Conservation (phyloP, 2,797 vertebrate genomes). For the Argya squamiceps region DNA sequence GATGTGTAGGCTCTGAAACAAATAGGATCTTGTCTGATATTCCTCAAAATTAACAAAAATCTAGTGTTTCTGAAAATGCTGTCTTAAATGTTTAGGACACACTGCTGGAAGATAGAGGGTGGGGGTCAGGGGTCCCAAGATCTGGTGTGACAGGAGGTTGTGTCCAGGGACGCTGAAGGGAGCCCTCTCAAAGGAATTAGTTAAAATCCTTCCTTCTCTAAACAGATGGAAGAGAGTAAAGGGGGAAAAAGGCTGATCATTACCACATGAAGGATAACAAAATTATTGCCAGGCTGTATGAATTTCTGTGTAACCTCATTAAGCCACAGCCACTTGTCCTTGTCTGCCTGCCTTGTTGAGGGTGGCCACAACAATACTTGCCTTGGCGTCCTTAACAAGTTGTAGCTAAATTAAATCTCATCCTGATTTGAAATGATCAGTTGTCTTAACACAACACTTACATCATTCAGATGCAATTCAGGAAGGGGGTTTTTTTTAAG, state of each 20-base stretch:
- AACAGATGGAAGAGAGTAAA: neutral
- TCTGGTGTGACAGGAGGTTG: too few species aligned
- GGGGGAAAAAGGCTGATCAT: rapidly evolving
- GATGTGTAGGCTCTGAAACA: neutral
- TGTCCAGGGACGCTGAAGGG: neutral
- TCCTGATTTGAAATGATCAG: constrained; percentile 9
- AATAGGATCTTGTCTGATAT: neutral
- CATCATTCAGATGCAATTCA: constrained; percentile 14
- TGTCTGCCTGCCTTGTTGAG: neutral
- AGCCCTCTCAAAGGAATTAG: neutral
- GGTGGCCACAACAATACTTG: neutral
- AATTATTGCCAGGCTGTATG: neutral
- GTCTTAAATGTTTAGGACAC: rapidly evolving
- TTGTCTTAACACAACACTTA: neutral
- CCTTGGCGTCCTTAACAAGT: neutral
- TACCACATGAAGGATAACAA: neutral
- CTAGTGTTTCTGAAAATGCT: neutral
- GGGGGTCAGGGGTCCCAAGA: rapidly evolving
- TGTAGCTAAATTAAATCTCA: neutral
- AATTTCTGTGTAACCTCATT: neutral
- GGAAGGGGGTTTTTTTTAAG: neutral
- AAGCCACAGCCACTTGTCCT: neutral
- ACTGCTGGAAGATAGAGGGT: rapidly evolving
- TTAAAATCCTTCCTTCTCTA: neutral
- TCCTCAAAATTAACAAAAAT: neutral